Conservation (phyloP, 1,140 invertebrate genomes). For the Lasaia peninsularis region DNA sequence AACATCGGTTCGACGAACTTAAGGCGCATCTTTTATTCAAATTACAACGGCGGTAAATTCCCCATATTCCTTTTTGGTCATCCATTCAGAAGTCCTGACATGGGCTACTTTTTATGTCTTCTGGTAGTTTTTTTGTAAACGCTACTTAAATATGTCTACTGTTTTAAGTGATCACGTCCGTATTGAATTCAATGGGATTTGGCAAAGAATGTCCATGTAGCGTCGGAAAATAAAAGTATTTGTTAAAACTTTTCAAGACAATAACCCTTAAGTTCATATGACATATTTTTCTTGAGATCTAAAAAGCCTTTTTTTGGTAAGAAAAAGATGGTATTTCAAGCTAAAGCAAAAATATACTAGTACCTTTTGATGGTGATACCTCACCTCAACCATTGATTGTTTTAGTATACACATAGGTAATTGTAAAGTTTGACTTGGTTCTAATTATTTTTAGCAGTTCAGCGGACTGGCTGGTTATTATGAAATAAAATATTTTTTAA, state of each 20-base stretch:
- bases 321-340: no score
- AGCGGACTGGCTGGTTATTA: no score
- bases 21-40: slow-evolving; percentile 24
- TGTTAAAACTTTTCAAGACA: no score
- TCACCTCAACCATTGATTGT: no score
- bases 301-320: no score
- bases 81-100: slow-evolving; percentile 45
- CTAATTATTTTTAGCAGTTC: no score
- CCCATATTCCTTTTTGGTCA: slow-evolving; percentile 35
- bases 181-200: slow-evolving; percentile 57
- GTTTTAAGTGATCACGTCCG: slow-evolving; percentile 48
- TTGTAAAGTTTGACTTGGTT: no score
- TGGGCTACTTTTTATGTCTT: slow-evolving; percentile 30
- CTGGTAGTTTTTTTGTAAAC: slow-evolving; percentile 35
- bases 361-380: no score
- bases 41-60: slow-evolving; percentile 41
- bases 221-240: slow-evolving; percentile 21
- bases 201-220: slow-evolving; percentile 28
- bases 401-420: no score
- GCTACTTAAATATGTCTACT: slow-evolving; percentile 46
- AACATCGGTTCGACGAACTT: slow-evolving; percentile 9
- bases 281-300: no score
- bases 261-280: no score
- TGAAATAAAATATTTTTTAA: background rate
- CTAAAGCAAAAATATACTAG: no score